Percentiles rank a stretch among this genome's conserved stretches.
These are phyloP conservation scores for Vesta saturnalis DNA, from an alignment of 2,888 invertebrate genomes.

Conservation along the genomic window DNA sequence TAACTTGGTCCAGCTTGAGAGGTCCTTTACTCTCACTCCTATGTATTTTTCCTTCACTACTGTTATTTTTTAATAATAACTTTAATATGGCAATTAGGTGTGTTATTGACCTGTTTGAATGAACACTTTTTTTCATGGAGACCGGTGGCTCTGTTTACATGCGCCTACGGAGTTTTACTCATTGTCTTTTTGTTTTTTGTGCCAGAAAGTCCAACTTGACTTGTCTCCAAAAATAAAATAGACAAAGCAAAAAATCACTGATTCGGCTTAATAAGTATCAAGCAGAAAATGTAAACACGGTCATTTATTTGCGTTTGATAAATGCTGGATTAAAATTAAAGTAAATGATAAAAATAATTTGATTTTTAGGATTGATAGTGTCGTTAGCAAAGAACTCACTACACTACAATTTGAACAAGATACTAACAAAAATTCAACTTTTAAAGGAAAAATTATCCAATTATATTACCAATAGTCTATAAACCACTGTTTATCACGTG, in stretches of 20 bases:
- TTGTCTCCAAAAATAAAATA: background rate
- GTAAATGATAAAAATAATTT: too few species aligned
- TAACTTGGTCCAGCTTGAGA: background rate
- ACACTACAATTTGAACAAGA: too few species aligned
- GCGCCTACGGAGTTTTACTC: background rate
- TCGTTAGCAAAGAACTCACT: too few species aligned
- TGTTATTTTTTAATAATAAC: too few species aligned
- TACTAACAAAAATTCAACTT: too few species aligned
- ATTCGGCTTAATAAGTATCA: too few species aligned
- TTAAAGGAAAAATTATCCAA: too few species aligned
- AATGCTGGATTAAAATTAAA: too few species aligned
- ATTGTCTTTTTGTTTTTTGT: background rate
- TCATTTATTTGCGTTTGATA: too few species aligned
- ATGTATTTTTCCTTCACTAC: background rate
- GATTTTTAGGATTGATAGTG: too few species aligned
- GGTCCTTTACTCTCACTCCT: background rate
- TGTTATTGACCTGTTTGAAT: background rate
- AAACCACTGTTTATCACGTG: slow-evolving; percentile 68
- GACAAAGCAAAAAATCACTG: too few species aligned
- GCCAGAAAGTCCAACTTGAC: background rate
- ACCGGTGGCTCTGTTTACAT: background rate
- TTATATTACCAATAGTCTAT: slow-evolving; percentile 69
- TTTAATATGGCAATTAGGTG: background rate
- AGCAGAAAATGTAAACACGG: too few species aligned
- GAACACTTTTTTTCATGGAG: background rate